Conservation (phyloP, 2,113 vertebrate species). For the Platichthys flesus region DNA sequence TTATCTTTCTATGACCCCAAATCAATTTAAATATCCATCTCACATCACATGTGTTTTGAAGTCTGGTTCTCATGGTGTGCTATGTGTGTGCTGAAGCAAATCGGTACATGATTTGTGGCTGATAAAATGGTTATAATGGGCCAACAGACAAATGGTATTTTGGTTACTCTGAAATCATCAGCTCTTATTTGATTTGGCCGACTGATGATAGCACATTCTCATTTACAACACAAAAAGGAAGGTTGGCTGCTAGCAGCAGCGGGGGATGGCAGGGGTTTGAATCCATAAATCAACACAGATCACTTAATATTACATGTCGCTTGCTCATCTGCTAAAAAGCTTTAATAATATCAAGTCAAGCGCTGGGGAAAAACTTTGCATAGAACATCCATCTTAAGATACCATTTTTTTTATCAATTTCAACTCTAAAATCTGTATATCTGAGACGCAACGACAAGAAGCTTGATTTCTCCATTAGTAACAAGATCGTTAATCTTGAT, state of each 20-base stretch:
- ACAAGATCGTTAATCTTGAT: not conserved
- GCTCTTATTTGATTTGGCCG: constrained; percentile 12
- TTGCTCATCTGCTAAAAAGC: constrained; percentile 8
- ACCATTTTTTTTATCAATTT: not conserved
- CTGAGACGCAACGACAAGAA: not conserved
- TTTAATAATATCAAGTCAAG: constrained; percentile 11
- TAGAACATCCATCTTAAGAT: not conserved
- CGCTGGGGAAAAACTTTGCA: not conserved
- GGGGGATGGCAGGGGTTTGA: not conserved
- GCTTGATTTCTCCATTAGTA: not conserved
- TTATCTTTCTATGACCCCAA: not conserved
- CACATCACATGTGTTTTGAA: not conserved
- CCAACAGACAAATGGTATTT: constrained; percentile 35
- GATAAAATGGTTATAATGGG: constrained; percentile 23
- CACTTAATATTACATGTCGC: constrained; percentile 7
- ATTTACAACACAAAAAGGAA: constrained; percentile 4
- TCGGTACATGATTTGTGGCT: constrained; percentile 1
- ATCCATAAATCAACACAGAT: constrained; percentile 18
- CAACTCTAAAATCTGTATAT: not conserved
- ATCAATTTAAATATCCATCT: constrained; percentile 18
- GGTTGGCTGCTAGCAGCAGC: not conserved
- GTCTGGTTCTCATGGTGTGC: not conserved
- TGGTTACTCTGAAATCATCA: constrained; percentile 24
- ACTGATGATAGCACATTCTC: constrained; percentile 12
- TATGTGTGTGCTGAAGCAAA: constrained; percentile 20